These are phyloP conservation scores for Vollenhovia emeryi DNA, from an alignment of 1,140 invertebrate species.

Conservation along the genomic window DNA sequence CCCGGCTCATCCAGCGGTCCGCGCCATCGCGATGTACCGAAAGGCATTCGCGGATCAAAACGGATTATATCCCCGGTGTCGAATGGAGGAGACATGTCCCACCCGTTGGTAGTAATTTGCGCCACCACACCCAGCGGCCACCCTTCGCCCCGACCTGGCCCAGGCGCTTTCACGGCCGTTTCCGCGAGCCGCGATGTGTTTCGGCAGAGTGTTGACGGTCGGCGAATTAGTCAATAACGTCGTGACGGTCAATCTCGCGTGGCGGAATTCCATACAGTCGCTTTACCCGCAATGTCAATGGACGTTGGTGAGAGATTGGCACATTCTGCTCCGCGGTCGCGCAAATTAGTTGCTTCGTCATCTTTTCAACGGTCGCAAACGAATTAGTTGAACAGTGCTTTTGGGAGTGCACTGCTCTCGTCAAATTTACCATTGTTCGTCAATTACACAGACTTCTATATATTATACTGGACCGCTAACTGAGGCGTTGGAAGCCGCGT, in stretches of 20 bases:
- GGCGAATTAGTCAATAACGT: constrained; percentile 50
- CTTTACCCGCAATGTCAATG: constrained; percentile 1
- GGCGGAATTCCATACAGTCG: constrained; percentile 13
- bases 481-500: no score
- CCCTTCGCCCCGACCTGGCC: neutral
- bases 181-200: constrained; percentile 33
- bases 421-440: neutral
- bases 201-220: constrained; percentile 14
- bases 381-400: neutral
- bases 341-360: neutral
- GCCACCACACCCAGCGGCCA: no score
- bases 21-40: constrained; percentile 52
- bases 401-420: neutral
- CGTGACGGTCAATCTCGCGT: constrained; percentile 13
- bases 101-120: constrained; percentile 61
- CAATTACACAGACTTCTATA: no score
- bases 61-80: constrained; percentile 62
- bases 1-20: constrained; percentile 18
- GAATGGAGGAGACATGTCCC: neutral
- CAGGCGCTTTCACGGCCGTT: neutral
- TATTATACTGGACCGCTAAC: no score
- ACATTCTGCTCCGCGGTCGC: neutral
- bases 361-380: neutral
- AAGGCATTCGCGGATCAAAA: constrained; percentile 64
- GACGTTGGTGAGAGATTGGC: constrained; percentile 6